Conservation (phyloP, 1,140 invertebrate species). For the Drosophila varians region DNA sequence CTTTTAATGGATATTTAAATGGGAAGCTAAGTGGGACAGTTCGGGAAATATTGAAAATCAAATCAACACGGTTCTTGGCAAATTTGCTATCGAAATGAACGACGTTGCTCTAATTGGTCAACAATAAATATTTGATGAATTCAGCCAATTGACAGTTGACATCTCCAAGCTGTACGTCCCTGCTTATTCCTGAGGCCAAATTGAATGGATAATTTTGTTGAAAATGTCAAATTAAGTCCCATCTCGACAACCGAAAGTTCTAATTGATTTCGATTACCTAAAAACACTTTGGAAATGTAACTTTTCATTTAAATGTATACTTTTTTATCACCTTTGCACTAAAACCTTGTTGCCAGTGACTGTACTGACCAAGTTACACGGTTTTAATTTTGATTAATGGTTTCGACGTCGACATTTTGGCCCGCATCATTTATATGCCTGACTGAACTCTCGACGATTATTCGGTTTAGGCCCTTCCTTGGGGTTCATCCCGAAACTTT, state of each 20-base stretch:
- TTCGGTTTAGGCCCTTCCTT: slow-evolving; percentile 30
- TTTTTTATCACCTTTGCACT: slow-evolving; percentile 22
- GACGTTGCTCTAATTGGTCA: slow-evolving; percentile 14
- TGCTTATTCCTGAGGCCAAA: background rate
- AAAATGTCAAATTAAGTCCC: slow-evolving; percentile 26
- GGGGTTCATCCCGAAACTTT: slow-evolving; percentile 25
- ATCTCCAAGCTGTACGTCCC: background rate
- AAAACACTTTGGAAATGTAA: background rate
- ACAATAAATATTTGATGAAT: slow-evolving; percentile 18
- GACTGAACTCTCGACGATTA: slow-evolving; percentile 27
- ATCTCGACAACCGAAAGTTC: too few species aligned
- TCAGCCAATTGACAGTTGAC: slow-evolving; percentile 1
- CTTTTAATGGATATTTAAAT: slow-evolving; percentile 39
- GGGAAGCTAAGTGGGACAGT: slow-evolving; percentile 25
- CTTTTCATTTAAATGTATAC: slow-evolving; percentile 2
- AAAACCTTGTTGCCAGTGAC: background rate
- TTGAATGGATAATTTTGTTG: slow-evolving; percentile 18
- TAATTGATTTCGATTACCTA: slow-evolving; percentile 34
- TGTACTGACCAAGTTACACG: slow-evolving; percentile 40
- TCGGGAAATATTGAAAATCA: slow-evolving; percentile 19
- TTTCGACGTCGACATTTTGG: slow-evolving; percentile 22
- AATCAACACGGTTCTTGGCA: slow-evolving; percentile 25
- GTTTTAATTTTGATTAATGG: slow-evolving; percentile 79
- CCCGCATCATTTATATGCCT: slow-evolving; percentile 74
- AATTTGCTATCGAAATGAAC: background rate